Evolutionary conservation across 1,140 invertebrate species (phyloP).

Genomic region (Zaprionus camerounensis): DNA sequence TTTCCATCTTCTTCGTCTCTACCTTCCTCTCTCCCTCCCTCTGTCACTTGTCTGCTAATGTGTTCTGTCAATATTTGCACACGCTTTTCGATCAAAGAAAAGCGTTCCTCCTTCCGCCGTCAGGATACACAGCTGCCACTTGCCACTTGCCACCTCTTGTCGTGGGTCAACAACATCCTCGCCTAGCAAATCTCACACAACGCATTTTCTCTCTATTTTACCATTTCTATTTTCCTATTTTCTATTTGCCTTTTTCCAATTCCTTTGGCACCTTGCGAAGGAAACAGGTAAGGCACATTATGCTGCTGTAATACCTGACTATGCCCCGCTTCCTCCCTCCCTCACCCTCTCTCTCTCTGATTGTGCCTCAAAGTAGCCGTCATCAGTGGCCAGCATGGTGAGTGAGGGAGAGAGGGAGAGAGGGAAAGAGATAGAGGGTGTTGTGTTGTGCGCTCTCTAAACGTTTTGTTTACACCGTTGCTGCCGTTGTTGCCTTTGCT

Average conservation of each 20-base stretch:
- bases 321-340: neutral
- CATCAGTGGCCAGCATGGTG: conserved; percentile 36
- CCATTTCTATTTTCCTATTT: neutral
- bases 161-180: conserved; percentile 57
- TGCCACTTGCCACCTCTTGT: conserved; percentile 49
- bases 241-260: conserved; percentile 2
- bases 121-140: conserved; percentile 28
- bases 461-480: conserved; percentile 71
- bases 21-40: neutral
- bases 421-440: neutral
- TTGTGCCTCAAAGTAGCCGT: conserved; percentile 35
- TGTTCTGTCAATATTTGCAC: conserved; percentile 66
- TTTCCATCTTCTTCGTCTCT: too few species aligned
- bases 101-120: neutral
- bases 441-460: conserved; percentile 53
- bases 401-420: neutral
- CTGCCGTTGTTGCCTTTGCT: conserved; percentile 23
- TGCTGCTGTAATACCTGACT: neutral
- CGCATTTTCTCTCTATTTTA: conserved; percentile 14
- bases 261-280: neutral
- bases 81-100: conserved; percentile 61
- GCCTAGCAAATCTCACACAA: neutral
- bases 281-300: conserved; percentile 9
- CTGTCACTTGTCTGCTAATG: conserved; percentile 44
- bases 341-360: neutral